phyloP scores from a whole-genome alignment of 2,888 invertebrate species.

The Cordylochernes scorpioides region DNA sequence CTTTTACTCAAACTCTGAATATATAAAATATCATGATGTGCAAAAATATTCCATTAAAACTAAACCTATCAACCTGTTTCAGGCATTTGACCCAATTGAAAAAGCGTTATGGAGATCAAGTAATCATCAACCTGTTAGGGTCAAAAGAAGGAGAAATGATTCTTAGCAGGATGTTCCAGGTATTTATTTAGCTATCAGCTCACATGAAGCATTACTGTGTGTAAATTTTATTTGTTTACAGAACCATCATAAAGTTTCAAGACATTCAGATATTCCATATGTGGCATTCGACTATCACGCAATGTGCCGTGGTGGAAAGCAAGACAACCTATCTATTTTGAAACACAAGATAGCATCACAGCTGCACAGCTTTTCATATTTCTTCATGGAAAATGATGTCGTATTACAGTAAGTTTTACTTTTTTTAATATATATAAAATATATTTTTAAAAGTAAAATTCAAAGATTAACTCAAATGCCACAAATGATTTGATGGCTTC shows the following conservation, averaged over 20 bases:
- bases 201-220: background rate
- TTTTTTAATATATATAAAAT: background rate
- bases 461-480: too few species aligned
- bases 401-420: slow-evolving; percentile 20
- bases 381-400: slow-evolving; percentile 31
- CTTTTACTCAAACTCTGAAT: too few species aligned
- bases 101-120: slow-evolving; percentile 64
- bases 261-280: slow-evolving; percentile 38
- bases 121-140: slow-evolving; percentile 72
- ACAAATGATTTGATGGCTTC: too few species aligned
- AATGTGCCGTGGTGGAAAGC: slow-evolving; percentile 58
- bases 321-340: slow-evolving; percentile 48
- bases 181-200: slow-evolving; percentile 14
- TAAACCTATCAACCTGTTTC: too few species aligned
- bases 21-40: too few species aligned
- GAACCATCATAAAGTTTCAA: slow-evolving; percentile 54
- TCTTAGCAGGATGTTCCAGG: slow-evolving; percentile 71
- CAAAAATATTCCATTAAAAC: too few species aligned
- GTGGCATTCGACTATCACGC: slow-evolving; percentile 88
- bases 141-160: slow-evolving; percentile 91
- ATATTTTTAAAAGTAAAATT: too few species aligned
- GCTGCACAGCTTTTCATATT: slow-evolving; percentile 44
- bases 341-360: slow-evolving; percentile 47
- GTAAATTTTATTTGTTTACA: slow-evolving; percentile 18
- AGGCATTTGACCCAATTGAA: slow-evolving; percentile 53